phyloP scores from a whole-genome alignment of 2,113 vertebrate species.

The Dendropsophus ebraccatus region DNA sequence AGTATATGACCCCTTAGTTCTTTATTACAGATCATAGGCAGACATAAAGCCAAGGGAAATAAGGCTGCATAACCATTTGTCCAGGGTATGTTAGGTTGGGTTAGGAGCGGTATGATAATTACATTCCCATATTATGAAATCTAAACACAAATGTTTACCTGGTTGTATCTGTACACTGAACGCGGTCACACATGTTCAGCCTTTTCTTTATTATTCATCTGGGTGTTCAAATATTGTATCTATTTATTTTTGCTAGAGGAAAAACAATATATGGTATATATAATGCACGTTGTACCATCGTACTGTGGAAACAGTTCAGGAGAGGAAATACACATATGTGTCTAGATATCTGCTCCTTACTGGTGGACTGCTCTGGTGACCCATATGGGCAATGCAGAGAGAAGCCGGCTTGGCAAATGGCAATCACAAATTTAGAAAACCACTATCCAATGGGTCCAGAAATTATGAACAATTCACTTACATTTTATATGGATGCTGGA shows the following conservation, averaged over 20 bases:
- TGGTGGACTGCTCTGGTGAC: too few species aligned
- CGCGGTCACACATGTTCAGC: not conserved
- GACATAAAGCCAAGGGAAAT: not conserved
- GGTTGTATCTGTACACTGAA: not conserved
- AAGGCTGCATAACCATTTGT: not conserved
- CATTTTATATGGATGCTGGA: too few species aligned
- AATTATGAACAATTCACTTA: too few species aligned
- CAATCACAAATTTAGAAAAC: too few species aligned
- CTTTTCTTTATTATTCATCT: not conserved
- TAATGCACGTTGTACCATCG: too few species aligned
- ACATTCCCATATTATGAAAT: not conserved
- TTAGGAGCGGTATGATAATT: constrained; percentile 9
- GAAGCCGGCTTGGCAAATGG: too few species aligned
- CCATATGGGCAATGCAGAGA: too few species aligned
- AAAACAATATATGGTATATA: not conserved
- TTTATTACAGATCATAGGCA: not conserved
- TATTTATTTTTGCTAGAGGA: not conserved
- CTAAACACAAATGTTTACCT: constrained; percentile 5
- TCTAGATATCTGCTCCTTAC: too few species aligned
- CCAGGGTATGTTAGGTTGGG: not conserved
- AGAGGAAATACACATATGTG: too few species aligned
- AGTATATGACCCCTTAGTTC: not conserved
- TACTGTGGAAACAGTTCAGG: too few species aligned
- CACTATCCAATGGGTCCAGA: too few species aligned
- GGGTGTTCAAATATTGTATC: not conserved